phyloP scores from a whole-genome alignment of 2,113 vertebrate genomes.

The Copsychus sechellarum region DNA sequence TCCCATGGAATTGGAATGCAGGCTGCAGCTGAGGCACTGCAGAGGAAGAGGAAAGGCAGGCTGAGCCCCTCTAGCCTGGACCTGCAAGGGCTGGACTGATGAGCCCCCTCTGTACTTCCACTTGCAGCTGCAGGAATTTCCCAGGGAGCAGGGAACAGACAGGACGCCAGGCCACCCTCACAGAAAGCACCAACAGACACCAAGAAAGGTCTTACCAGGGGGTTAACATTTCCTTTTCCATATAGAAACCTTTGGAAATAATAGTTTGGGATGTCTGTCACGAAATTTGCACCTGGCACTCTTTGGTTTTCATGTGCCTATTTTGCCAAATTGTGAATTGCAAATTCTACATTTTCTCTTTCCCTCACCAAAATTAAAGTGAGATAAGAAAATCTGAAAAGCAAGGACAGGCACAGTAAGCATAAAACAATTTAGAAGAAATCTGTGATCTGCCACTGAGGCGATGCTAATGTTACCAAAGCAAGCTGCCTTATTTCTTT shows the following conservation, averaged over 20 bases:
- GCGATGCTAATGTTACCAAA: neutral
- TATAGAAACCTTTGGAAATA: neutral
- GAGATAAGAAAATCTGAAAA: neutral
- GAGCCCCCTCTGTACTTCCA: neutral
- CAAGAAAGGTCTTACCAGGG: neutral
- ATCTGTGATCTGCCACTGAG: neutral
- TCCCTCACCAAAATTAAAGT: neutral
- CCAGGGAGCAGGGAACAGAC: rapidly evolving
- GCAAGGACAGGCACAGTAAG: neutral
- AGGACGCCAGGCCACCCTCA: no score
- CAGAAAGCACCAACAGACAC: neutral
- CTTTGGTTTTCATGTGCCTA: neutral
- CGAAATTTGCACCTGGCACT: neutral
- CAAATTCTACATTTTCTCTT: neutral
- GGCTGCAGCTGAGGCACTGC: neutral
- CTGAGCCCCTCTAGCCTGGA: no score
- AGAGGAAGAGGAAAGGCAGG: no score
- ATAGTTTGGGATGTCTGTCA: neutral
- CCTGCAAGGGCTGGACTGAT: no score
- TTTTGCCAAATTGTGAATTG: neutral
- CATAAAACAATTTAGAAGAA: neutral
- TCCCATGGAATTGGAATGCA: neutral
- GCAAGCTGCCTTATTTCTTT: neutral
- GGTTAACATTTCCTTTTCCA: neutral
- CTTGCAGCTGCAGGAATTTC: neutral